Base-by-base conservation (phyloP, 2,797 vertebrate species). In the Sphaeramia orbicularis region DNA sequence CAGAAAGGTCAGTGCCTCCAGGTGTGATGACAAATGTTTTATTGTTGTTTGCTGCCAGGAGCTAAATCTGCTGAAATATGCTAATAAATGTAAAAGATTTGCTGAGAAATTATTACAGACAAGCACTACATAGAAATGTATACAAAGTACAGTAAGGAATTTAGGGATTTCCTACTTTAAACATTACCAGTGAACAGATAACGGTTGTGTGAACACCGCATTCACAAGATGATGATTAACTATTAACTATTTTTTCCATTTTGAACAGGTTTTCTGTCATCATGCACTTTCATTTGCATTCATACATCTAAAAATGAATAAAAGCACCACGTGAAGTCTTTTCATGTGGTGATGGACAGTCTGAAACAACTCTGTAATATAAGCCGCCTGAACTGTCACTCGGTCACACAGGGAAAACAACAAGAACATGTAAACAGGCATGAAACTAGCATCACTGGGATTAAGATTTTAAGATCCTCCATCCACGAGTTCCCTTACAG, bases 381-480 rank as follows among this genome's bases (percentile, higher is more conserved):
- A 50, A 72, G 38, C 41, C 24, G 37, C 4, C 48, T 32, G 15
- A 69, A 44, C 43, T n/a, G 14, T 58, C 41, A 36, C 18, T 48
- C 36, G 0, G 4, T 7, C 19, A 38, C 12, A 60, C 5, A 27
- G 21, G 36, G 55, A 42, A 44, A 18, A 30, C 70, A 63, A 66
- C 3, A 32, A 4, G 18, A 18, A 53, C 76, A 54, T 30, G 53
- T 48, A 12, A 71, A 56, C 57, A 61, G 55, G 63, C 74, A 51
- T 36, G 10, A 72, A 70, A 48, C 30, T 44, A 48, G 21, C 74
- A 54, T 52, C 36, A 36, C 47, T n/a, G 10, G 76, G 71, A 77
- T 81, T 83, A 63, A 51, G 58, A 65, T 51, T 51, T 80, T 80
- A 81, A 78, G 47, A 77, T 38, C 43, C 35, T 57, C 14, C 56